These are phyloP conservation scores for Erythrocercus mccallii DNA, from an alignment of 2,113 vertebrate genomes.

Conservation along the genomic window DNA sequence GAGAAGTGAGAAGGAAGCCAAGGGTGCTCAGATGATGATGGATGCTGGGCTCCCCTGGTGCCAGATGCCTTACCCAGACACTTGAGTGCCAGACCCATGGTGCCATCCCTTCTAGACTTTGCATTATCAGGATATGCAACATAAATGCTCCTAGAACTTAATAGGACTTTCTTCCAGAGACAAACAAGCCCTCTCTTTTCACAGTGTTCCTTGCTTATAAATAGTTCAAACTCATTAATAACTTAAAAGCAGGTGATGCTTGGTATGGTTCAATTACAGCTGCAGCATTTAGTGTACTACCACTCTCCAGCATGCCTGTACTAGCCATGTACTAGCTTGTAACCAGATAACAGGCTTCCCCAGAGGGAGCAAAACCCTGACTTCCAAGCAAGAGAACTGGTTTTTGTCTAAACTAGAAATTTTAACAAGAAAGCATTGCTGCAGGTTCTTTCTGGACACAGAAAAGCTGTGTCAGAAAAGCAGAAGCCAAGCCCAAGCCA, in stretches of 20 bases:
- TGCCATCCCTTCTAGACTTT: neutral
- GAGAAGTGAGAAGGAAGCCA: neutral
- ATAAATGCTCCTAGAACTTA: neutral
- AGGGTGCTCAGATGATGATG: neutral
- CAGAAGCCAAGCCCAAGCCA: neutral
- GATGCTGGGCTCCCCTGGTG: fast-evolving
- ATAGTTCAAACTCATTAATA: constrained; percentile 55
- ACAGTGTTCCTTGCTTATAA: constrained; percentile 12
- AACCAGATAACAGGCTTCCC: neutral
- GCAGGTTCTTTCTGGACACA: neutral
- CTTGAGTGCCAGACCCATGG: neutral
- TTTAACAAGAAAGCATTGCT: neutral
- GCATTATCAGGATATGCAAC: neutral
- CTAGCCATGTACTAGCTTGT: neutral
- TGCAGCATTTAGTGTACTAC: constrained; percentile 30
- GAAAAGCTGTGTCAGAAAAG: neutral
- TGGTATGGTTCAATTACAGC: constrained; percentile 22
- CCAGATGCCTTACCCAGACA: neutral
- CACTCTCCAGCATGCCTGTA: neutral
- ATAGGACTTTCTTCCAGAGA: neutral
- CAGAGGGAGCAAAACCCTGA: neutral
- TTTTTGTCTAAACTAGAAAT: neutral
- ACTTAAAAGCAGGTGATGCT: constrained; percentile 35
- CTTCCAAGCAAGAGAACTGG: neutral
- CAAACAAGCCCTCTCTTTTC: neutral